Evolutionary conservation across 2,888 invertebrate genomes (phyloP).

Genomic region (Pachydiplax longipennis): DNA sequence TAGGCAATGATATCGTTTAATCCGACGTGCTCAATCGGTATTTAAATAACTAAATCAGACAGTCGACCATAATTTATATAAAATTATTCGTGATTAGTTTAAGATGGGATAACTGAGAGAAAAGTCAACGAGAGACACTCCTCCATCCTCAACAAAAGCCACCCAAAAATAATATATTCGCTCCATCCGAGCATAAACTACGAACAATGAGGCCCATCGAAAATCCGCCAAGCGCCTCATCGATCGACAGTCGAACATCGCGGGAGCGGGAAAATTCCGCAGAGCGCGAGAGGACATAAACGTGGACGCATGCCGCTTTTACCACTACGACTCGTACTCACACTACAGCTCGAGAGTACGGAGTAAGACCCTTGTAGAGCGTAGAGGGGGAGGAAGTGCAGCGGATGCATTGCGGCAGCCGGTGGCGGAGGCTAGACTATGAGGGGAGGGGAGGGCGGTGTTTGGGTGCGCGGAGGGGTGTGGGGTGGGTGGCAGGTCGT

Average conservation of each 20-base stretch:
- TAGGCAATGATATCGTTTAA: no score
- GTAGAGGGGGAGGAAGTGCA: neutral
- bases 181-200: no score
- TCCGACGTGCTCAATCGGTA: no score
- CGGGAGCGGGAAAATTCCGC: neutral
- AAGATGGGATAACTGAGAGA: no score
- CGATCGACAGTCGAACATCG: neutral
- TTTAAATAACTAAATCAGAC: no score
- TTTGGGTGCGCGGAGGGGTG: neutral
- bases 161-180: no score
- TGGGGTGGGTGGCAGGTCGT: neutral
- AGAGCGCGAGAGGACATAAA: neutral
- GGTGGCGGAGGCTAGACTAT: neutral
- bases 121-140: no score
- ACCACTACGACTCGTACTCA: neutral
- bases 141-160: no score
- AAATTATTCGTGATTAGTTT: no score
- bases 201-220: no score
- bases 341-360: neutral
- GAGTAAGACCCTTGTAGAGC: neutral
- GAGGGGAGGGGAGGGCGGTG: neutral
- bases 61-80: no score
- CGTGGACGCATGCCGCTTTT: neutral
- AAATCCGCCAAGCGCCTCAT: neutral
- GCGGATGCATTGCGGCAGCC: slow-evolving; percentile 32